phyloP scores from a whole-genome alignment of 2,797 vertebrate species.

The Paramormyrops hopkinsi region DNA sequence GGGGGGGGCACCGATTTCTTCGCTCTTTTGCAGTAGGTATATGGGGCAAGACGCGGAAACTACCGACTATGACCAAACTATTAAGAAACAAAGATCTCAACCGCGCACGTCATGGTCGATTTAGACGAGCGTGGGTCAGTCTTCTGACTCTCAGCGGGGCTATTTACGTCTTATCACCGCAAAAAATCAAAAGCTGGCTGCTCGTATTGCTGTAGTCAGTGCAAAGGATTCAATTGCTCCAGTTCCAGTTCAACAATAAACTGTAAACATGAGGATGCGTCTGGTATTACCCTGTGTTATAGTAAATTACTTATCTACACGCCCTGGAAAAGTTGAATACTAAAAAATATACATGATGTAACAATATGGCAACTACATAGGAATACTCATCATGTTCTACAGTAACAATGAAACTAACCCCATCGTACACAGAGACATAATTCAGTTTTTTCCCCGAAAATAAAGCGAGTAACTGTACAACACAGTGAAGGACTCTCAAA shows the following conservation, averaged over 20 bases:
- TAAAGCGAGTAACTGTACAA: neutral
- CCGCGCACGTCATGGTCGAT: constrained; percentile 14
- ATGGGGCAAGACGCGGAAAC: constrained; percentile 12
- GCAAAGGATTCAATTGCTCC: neutral
- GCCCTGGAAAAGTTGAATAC: constrained; percentile 8
- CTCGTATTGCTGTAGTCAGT: neutral
- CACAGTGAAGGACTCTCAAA: neutral
- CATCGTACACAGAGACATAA: neutral
- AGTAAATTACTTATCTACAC: neutral
- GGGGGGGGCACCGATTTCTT: neutral
- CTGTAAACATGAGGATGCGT: neutral
- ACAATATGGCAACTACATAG: neutral
- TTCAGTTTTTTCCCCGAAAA: neutral
- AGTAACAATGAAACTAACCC: neutral
- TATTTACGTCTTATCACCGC: neutral
- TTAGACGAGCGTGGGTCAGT: neutral
- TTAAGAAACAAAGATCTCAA: neutral
- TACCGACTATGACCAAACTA: neutral
- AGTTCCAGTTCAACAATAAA: neutral
- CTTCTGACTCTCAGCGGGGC: neutral
- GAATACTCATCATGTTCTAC: neutral
- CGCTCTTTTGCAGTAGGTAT: neutral
- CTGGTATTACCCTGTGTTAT: neutral
- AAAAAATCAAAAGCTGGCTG: neutral
- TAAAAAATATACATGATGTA: neutral